These are phyloP conservation scores for Deilephila elpenor DNA, from an alignment of 2,888 invertebrate species.

Conservation along the genomic window DNA sequence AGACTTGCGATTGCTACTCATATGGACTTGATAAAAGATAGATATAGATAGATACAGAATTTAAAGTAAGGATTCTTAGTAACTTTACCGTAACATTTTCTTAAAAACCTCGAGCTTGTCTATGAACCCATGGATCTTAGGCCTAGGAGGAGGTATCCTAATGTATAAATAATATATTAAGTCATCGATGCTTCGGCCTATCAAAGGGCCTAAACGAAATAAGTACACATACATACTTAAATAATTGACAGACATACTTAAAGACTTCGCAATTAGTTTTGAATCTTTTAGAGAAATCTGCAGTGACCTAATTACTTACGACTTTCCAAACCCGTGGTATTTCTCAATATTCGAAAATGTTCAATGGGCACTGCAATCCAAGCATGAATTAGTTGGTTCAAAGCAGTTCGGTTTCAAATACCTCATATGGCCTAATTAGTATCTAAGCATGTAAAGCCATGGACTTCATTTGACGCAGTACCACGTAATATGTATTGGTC, in stretches of 20 bases:
- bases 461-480: not conserved
- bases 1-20: too few relatives aligned
- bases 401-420: not conserved
- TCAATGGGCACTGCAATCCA: not conserved
- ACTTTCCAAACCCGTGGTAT: not conserved
- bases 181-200: too few relatives aligned
- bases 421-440: not conserved
- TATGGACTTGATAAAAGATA: too few relatives aligned
- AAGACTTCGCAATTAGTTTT: not conserved
- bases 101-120: too few relatives aligned
- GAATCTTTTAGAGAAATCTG: not conserved
- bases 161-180: too few relatives aligned
- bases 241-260: not conserved
- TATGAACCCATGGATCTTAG: too few relatives aligned
- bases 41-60: too few relatives aligned
- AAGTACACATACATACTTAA: not conserved
- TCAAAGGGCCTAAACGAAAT: not conserved
- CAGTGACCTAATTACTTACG: slow-evolving; percentile 1
- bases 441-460: not conserved
- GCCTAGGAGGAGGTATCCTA: too few relatives aligned
- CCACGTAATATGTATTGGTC: not conserved
- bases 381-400: not conserved
- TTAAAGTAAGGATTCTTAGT: too few relatives aligned
- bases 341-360: not conserved
- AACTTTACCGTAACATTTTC: too few relatives aligned